Base-by-base conservation (phyloP, 2,888 invertebrate species). In the Drosophila rubida region DNA sequence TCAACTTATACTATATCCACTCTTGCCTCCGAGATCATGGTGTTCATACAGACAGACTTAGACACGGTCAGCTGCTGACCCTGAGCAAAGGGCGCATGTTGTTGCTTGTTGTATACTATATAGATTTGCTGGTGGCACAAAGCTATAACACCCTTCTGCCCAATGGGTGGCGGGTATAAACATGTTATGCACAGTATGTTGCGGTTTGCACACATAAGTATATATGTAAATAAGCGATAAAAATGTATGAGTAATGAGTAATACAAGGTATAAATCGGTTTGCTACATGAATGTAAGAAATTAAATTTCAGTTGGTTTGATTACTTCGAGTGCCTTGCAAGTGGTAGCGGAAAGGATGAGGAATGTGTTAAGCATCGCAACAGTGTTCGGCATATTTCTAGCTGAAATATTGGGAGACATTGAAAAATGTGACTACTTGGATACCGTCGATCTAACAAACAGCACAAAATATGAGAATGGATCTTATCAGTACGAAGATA, bases 351-450 rank as follows among this genome's bases (percentile, higher is more conserved):
- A 9, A 46, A n/a, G n/a, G n/a, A 54, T 55, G 55, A 16, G 25
- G n/a, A 37, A 37, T 16, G n/a, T 45, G 9, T 22, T 16, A 4
- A 2, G 13, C 7, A n/a, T 2, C 11, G 8, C 32, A 1, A 4
- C 11, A 2, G 16, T 45, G 16, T 4, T 45, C 14, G 13, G 27
- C 23, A 1, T 64, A 22, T 7, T 46, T 37, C 5, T 37, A 32
- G 4, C 14, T 25, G 19, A 22, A n/a, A 13, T 9, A 91, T 92
- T 11, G 90, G 95, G 95, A 95, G 13, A 61, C 8, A 75, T 69
- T 25, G 37, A 45, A 9, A 19, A 27, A 6, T 87, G 87, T 44
- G 60, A 63, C 13, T 83, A 58, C 39, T 61, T 62, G 5, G 80
- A 87, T 48, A 75, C 83, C 7, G 75, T 80, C 4, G 64, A 82